Base-by-base conservation (phyloP, 2,888 invertebrate species). In the Acrobasis repandana region DNA sequence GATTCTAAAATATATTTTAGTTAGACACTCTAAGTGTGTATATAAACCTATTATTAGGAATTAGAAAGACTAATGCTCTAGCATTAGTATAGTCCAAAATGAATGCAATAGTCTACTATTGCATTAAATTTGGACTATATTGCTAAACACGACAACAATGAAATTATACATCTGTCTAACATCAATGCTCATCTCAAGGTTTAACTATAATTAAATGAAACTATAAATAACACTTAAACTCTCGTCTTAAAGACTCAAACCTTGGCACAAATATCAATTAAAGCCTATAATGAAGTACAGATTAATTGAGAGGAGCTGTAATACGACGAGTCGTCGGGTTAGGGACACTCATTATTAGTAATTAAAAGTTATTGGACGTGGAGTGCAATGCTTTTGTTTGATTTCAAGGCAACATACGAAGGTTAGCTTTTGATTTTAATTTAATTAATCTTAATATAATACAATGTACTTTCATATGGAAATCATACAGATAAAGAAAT, bases 261-360 rank as follows among this genome's bases (percentile, higher is more conserved):
- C 70, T 68, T 68, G 69, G 65, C 68, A 67, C 61, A 51, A 51
- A 61, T 65, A 52, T 33, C 56, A 65, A 61, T 61, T 43, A 57
- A 63, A 56, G 61, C 60, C 66, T 63, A 65, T 66, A 67, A 67
- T 63, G 62, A 68, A 67, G 66, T 65, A 64, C 61, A 49, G 56
- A 51, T 52, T 63, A 66, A 71, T 71, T 70, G 69, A 51, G 59
- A 70, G 66, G 71, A 63, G 70, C 70, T 66, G 67, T 61, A 66
- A 61, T 65, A 66, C 63, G 61, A 60, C 33, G 58, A 47, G 56
- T 50, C 34, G 11, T 49, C n/a, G 34, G 34, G 34, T 58, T 48
- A 48, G 57, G 48, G 34, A 56, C 48, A 48, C 14, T 48, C 52
- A 61, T 61, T 60, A 60, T 54, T 38, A 60, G 59, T 63, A 61